These are phyloP conservation scores for Penaeus monodon DNA, from an alignment of 2,888 invertebrate species.

Conservation along the genomic window DNA sequence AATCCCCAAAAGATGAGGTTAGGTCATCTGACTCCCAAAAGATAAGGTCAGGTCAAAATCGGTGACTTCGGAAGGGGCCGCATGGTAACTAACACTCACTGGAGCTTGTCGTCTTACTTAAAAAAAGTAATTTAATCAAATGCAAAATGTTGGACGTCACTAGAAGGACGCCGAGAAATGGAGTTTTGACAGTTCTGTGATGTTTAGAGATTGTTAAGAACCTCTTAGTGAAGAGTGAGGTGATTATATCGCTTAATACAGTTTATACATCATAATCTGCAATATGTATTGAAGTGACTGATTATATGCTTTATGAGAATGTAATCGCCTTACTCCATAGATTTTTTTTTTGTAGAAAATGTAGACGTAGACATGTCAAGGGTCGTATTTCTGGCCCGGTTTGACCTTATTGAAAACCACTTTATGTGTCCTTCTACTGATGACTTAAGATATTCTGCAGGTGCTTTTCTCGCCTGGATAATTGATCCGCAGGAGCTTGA, in stretches of 20 bases:
- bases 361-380: constrained; percentile 35
- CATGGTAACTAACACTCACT: not conserved
- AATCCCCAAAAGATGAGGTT: no score
- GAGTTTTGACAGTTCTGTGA: constrained; percentile 55
- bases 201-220: constrained; percentile 60
- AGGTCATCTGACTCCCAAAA: no score
- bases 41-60: not conserved
- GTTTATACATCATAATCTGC: constrained; percentile 3
- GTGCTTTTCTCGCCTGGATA: constrained; percentile 6
- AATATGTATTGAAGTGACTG: constrained; percentile 3
- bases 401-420: constrained; percentile 30
- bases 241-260: constrained; percentile 24
- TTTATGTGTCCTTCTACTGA: constrained; percentile 46
- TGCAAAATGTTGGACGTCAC: not conserved
- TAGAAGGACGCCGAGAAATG: constrained; percentile 37
- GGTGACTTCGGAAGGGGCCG: not conserved
- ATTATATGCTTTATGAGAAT: constrained; percentile 3
- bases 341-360: constrained; percentile 5
- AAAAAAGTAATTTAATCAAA: not conserved
- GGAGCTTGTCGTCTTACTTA: constrained; percentile 11
- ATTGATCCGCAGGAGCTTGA: no score
- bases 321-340: constrained; percentile 47
- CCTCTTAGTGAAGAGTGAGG: constrained; percentile 40
- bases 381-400: constrained; percentile 19
- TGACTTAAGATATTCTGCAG: constrained; percentile 22